Evolutionary conservation across 2,113 vertebrate genomes (phyloP).

Genomic region (Gambusia holbrooki): DNA sequence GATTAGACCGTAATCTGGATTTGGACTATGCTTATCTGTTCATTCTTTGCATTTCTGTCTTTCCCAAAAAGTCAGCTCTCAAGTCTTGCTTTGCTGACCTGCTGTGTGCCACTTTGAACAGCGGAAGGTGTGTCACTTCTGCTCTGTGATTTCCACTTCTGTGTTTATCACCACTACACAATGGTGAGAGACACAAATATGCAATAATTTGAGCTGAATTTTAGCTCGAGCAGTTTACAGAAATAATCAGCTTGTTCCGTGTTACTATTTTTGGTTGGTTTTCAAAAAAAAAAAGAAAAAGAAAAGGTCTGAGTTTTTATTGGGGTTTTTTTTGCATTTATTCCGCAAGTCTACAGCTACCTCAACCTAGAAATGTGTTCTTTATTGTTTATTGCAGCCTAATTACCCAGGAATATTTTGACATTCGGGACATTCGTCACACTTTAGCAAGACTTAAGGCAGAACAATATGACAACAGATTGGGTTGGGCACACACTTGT

Average conservation of each 20-base stretch:
- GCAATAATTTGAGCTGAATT: background rate
- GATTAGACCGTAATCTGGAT: background rate
- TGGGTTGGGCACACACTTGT: background rate
- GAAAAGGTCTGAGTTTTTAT: background rate
- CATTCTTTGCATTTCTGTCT: background rate
- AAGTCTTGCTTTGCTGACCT: background rate
- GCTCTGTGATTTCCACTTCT: conserved; percentile 1
- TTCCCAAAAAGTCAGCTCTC: background rate
- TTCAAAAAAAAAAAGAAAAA: background rate
- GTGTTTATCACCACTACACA: background rate
- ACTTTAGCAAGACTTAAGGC: background rate
- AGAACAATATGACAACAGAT: conserved; percentile 2
- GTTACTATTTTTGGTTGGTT: background rate
- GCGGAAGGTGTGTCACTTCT: conserved; percentile 1
- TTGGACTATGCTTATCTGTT: background rate
- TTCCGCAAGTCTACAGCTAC: conserved; percentile 42
- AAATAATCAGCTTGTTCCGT: background rate
- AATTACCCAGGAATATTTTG: background rate
- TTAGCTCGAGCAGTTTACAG: background rate
- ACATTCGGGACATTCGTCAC: background rate
- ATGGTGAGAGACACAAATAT: background rate
- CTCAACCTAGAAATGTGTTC: conserved; percentile 22
- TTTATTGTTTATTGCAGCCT: conserved; percentile 39
- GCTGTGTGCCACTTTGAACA: background rate
- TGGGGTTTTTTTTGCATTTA: background rate